A percentile compares a stretch with the other conserved stretches of the same genome.
These are phyloP conservation scores for Venusia cambrica DNA, from an alignment of 2,888 invertebrate genomes.

Conservation along the genomic window DNA sequence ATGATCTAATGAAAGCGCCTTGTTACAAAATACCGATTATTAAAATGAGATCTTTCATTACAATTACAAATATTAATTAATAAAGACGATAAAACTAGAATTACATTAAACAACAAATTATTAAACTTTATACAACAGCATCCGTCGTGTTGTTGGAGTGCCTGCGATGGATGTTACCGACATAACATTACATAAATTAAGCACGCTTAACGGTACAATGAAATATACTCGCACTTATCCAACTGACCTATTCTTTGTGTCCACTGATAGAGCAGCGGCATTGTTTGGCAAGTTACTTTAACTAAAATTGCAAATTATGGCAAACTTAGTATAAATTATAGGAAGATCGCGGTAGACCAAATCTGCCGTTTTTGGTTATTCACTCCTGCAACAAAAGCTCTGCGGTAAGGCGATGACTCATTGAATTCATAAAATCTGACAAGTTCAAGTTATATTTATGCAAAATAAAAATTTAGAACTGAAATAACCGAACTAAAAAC, in stretches of 20 bases:
- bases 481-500: constrained; percentile 45
- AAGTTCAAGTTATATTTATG: constrained; percentile 43
- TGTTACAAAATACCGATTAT: constrained; percentile 82
- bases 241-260: constrained; percentile 15
- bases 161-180: constrained; percentile 48
- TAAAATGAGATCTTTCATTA: constrained; percentile 82
- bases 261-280: constrained; percentile 15
- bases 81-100: constrained; percentile 77
- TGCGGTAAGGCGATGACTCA: constrained; percentile 28
- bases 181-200: constrained; percentile 53
- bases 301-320: constrained; percentile 28
- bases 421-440: constrained; percentile 35
- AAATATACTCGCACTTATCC: constrained; percentile 42
- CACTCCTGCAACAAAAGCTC: constrained; percentile 22
- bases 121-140: constrained; percentile 71
- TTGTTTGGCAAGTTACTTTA: constrained; percentile 26
- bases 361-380: constrained; percentile 2
- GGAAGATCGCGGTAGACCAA: constrained; percentile 5
- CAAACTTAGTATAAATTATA: constrained; percentile 25
- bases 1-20: constrained; percentile 81
- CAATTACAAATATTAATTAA: constrained; percentile 77
- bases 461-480: constrained; percentile 49
- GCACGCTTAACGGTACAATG: constrained; percentile 70
- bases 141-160: constrained; percentile 52
- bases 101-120: constrained; percentile 79